Evolutionary conservation across 2,797 vertebrate genomes (phyloP).

Genomic region (Smutsia temminckii): DNA sequence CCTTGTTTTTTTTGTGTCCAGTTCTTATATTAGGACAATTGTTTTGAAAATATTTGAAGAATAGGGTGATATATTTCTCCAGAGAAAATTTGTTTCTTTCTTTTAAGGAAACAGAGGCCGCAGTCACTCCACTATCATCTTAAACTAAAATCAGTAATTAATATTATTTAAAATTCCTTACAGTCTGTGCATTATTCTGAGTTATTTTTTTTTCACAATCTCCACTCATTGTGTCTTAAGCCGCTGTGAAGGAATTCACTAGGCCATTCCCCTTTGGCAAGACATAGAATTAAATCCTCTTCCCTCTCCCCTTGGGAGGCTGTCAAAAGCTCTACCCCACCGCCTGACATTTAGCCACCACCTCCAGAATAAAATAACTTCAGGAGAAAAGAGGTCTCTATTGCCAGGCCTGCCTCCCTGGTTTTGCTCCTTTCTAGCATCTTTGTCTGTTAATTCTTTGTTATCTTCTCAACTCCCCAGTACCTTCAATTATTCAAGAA

Average conservation of each 20-base stretch:
- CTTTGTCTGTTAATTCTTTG: not conserved
- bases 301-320: accelerated
- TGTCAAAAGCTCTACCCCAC: not conserved
- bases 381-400: not conserved
- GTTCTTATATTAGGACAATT: not conserved
- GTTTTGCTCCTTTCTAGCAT: not conserved
- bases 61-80: not conserved
- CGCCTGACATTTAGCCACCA: not conserved
- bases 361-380: not conserved
- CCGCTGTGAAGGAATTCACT: not conserved
- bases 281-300: not conserved
- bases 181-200: not conserved
- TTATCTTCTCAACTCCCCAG: not conserved
- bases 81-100: not conserved
- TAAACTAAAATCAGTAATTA: not conserved
- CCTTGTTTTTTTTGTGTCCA: not conserved
- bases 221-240: not conserved
- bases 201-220: not conserved
- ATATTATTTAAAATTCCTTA: not conserved
- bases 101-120: not conserved
- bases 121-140: not conserved
- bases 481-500: not conserved
- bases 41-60: slow-evolving; percentile 18
- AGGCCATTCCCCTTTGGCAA: not conserved
- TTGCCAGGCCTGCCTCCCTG: not conserved